Evolutionary conservation across 2,888 invertebrate genomes (phyloP).

Genomic region (Andrena bucephala): DNA sequence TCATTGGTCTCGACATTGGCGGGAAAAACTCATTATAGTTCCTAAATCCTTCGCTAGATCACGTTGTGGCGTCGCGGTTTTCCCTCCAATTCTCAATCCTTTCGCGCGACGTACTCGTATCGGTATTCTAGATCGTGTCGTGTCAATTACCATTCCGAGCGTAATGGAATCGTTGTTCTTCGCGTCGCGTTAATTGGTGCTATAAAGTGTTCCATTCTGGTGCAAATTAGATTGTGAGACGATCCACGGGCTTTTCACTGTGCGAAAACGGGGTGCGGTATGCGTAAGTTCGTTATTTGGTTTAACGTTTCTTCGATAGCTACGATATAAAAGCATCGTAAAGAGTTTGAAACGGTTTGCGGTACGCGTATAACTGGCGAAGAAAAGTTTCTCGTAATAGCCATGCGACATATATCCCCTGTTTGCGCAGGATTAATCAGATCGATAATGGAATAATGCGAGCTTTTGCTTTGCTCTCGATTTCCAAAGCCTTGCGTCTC

Average conservation of each 20-base stretch:
- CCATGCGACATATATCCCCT: slow-evolving; percentile 55
- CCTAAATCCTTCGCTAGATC: slow-evolving; percentile 35
- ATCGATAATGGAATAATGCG: slow-evolving; percentile 27
- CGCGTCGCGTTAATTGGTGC: slow-evolving; percentile 17
- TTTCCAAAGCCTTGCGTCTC: neutral
- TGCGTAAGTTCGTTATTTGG: too few relatives aligned
- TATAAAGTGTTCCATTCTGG: neutral
- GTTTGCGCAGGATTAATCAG: slow-evolving; percentile 52
- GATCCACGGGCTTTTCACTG: too few relatives aligned
- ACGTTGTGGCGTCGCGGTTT: slow-evolving; percentile 14
- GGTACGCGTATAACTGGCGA: slow-evolving; percentile 33
- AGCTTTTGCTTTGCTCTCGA: slow-evolving; percentile 24
- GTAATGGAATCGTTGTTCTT: slow-evolving; percentile 24
- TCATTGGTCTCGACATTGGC: neutral
- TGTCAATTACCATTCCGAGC: slow-evolving; percentile 57
- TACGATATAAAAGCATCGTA: neutral
- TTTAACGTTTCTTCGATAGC: too few relatives aligned
- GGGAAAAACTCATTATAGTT: slow-evolving; percentile 44
- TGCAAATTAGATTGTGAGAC: neutral
- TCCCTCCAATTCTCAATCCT: slow-evolving; percentile 13
- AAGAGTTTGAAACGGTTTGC: neutral
- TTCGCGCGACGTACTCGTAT: slow-evolving; percentile 19
- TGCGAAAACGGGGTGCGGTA: too few relatives aligned
- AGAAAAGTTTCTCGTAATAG: slow-evolving; percentile 68
- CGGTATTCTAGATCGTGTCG: slow-evolving; percentile 8